Conservation (phyloP, 2,797 vertebrate species). For the Gymnothorax javanicus region DNA sequence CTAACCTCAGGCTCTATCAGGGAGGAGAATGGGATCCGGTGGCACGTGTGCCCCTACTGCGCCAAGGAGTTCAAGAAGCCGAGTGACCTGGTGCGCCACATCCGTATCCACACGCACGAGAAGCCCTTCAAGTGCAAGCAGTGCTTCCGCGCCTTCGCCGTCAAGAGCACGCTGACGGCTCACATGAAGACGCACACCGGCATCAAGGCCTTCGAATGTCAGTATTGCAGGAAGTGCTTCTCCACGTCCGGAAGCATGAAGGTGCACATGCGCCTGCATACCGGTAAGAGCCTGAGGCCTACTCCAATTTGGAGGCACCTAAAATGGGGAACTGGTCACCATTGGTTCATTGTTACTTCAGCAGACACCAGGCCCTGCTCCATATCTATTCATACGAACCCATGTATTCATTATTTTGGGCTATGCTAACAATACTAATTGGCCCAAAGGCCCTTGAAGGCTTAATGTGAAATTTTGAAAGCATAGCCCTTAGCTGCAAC, state of each 20-base stretch:
- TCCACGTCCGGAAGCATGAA: slow-evolving; percentile 99
- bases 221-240: slow-evolving; percentile 94
- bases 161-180: slow-evolving; percentile 97
- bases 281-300: slow-evolving; percentile 74
- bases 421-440: background rate
- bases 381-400: background rate
- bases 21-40: slow-evolving; percentile 92
- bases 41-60: slow-evolving; percentile 97
- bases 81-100: slow-evolving; percentile 95
- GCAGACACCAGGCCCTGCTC: background rate
- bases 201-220: slow-evolving; percentile 96
- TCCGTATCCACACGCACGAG: slow-evolving; percentile 98
- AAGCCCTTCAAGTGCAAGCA: slow-evolving; percentile 98
- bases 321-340: background rate
- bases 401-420: background rate
- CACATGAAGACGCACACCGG: slow-evolving; percentile 98
- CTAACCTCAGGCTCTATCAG: slow-evolving; percentile 84
- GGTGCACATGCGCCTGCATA: slow-evolving; percentile 96
- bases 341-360: too few species aligned
- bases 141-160: slow-evolving; percentile 96
- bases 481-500: background rate
- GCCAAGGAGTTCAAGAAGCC: slow-evolving; percentile 98
- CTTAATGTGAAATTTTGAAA: background rate
- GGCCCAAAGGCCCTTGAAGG: background rate
- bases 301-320: background rate